Conservation (phyloP, 2,888 invertebrate species). For the Stenurella melanura region DNA sequence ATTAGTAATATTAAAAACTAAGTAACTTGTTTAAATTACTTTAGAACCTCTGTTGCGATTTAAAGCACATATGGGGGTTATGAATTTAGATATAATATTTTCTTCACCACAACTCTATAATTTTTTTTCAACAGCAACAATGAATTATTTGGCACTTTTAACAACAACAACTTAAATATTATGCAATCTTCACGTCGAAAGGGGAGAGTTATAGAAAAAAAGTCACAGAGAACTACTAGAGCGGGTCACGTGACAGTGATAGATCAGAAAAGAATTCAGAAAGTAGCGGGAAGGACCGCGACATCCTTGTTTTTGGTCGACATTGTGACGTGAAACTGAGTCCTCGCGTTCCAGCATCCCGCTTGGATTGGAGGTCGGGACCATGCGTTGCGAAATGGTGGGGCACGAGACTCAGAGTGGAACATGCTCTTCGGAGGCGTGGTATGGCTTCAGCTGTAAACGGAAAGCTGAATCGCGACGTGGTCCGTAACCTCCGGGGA, state of each 20-base stretch:
- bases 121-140: conserved; percentile 2
- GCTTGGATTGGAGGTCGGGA: conserved; percentile 61
- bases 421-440: conserved; percentile 9
- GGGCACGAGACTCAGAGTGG: conserved; percentile 47
- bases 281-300: conserved; percentile 50
- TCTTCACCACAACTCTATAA: conserved; percentile 16
- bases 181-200: neutral
- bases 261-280: conserved; percentile 49
- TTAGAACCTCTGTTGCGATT: conserved; percentile 47
- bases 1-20: neutral
- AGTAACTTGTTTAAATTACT: conserved; percentile 21
- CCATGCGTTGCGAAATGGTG: conserved; percentile 59
- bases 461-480: neutral
- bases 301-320: conserved; percentile 58
- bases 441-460: neutral
- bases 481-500: neutral
- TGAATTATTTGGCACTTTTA: conserved; percentile 17
- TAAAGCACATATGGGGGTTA: conserved; percentile 47
- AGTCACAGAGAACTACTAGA: conserved; percentile 2
- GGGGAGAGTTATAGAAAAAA: conserved; percentile 4
- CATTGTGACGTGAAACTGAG: conserved; percentile 54
- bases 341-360: conserved; percentile 63
- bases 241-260: conserved; percentile 39
- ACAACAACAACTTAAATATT: neutral
- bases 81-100: conserved; percentile 4